phyloP scores from a whole-genome alignment of 1,140 invertebrate genomes.

The Macrobrachium rosenbergii region DNA sequence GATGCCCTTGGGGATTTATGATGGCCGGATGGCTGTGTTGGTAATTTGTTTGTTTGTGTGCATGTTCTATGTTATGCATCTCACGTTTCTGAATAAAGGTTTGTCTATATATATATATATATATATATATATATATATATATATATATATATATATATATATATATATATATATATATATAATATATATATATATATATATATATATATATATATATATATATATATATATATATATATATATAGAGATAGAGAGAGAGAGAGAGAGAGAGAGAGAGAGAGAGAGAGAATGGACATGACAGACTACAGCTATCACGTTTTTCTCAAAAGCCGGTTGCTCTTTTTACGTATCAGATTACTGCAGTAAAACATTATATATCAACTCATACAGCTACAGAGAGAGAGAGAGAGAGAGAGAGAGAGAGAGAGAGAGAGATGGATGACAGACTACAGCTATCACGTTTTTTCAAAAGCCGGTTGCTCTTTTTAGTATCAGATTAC shows the following conservation, averaged over 20 bases:
- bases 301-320: no score
- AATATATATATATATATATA: not conserved
- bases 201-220: conserved; percentile 15
- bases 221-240: conserved; percentile 16
- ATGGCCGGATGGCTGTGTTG: no score
- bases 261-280: no score
- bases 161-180: conserved; percentile 19
- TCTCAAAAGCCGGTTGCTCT: no score
- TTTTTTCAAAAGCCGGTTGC: no score
- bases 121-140: conserved; percentile 22
- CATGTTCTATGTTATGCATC: not conserved
- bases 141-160: conserved; percentile 19
- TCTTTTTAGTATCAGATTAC: no score
- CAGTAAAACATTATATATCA: not conserved
- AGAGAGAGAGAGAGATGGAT: no score
- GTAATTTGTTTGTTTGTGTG: not conserved
- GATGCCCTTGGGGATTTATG: no score
- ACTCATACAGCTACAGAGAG: not conserved
- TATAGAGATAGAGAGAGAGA: not conserved
- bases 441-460: no score
- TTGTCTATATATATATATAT: conserved; percentile 22
- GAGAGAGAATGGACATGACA: not conserved
- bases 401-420: no score
- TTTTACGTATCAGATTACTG: no score
- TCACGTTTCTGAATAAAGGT: no score